Evolutionary conservation across 2,888 invertebrate genomes (phyloP).

Genomic region (Scaeva pyrastri): DNA sequence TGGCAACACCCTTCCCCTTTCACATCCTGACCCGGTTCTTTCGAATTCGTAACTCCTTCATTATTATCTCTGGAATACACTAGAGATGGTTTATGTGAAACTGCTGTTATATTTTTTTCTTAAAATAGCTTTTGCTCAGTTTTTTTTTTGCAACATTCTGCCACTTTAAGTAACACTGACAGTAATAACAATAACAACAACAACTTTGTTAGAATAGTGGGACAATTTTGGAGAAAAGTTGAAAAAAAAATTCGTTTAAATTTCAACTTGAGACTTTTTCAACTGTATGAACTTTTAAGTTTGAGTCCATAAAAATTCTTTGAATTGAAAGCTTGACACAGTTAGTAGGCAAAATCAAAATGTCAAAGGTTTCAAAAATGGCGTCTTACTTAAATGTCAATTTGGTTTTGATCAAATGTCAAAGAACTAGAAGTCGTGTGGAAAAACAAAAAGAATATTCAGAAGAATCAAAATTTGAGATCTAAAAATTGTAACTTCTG

Average conservation of each 20-base stretch:
- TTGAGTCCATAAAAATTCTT: too few species aligned
- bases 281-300: too few species aligned
- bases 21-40: neutral
- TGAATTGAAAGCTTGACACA: too few species aligned
- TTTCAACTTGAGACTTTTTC: too few species aligned
- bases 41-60: neutral
- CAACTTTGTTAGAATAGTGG: conserved; percentile 2
- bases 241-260: neutral
- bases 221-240: neutral
- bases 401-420: too few species aligned
- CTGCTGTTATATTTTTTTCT: conserved; percentile 28
- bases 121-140: conserved; percentile 46
- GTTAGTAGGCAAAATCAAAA: too few species aligned
- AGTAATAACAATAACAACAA: conserved; percentile 12
- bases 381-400: too few species aligned
- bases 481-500: too few species aligned
- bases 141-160: conserved; percentile 13
- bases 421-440: too few species aligned
- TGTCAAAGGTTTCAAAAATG: too few species aligned
- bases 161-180: conserved; percentile 23
- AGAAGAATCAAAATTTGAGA: too few species aligned
- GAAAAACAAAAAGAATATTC: too few species aligned
- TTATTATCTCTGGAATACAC: conserved; percentile 34
- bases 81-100: conserved; percentile 57
- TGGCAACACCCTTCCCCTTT: neutral